Evolutionary conservation across 2,113 vertebrate species (phyloP), one percentile per base, ranked within the genome.

Genomic region (Himantopus leucocephalus): DNA sequence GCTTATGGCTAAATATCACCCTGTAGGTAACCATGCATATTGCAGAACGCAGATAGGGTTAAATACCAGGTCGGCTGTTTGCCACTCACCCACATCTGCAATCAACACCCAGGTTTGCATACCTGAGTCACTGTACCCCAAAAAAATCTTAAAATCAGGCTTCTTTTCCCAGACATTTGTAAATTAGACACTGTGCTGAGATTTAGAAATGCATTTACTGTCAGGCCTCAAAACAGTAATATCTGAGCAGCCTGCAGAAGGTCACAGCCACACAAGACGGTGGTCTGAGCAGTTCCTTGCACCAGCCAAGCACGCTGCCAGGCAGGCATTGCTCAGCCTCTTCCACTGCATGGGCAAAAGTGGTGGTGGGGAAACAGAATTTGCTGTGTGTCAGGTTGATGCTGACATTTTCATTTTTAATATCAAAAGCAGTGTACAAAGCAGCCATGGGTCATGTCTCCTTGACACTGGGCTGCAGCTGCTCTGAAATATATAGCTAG

Each of bases 221-320:
- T 12, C 58, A 71, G 10, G 20, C 48, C 37, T 78, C 30, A 34
- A 32, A 68, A 20, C 3, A 34, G 56, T 41, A 50, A 3, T 16
- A 2, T 4, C 43, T 8, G 14, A 11, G 7, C 62, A 32, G 21
- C 5, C 29, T 14, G 77, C 50, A 41, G 67, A 21, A 20, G 29
- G 23, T 66, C 62, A 35, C 45, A 70, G 70, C 50, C 50, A 19
- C 53, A 7, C 2, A 6, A 0, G 0, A 1, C 2, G 3, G 47
- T 0, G 39, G 11, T 7, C 29, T 5, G 62, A 92, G 67, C 89
- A 39, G 59, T 11, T 67, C 67, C 39, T 5, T 45, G 48, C 45
- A 30, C 14, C 74, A 43, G 70, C 24, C 39, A 7, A 18, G n/a
- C 20, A 12, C 0, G 0, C 26, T 3, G 55, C 17, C 21, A 34